A percentile compares a stretch with the other conserved stretches of the same genome.
These are phyloP conservation scores for Vollenhovia emeryi DNA, from an alignment of 1,140 invertebrate species.

Conservation along the genomic window DNA sequence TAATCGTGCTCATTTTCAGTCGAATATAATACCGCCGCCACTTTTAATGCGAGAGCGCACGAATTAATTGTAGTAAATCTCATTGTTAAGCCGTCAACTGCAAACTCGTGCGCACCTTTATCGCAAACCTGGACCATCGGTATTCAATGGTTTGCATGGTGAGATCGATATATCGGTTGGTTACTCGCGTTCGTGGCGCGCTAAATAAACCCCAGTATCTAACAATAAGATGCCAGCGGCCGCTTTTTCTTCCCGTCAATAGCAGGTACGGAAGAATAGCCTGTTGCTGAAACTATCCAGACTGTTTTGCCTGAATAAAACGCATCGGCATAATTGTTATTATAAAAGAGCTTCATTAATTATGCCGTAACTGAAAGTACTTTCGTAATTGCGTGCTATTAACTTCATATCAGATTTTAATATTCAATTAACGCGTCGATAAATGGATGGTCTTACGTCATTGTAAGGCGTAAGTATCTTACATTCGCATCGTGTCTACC, in stretches of 20 bases:
- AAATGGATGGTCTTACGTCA: conserved; percentile 4
- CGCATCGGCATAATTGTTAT: neutral
- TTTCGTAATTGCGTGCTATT: conserved; percentile 22
- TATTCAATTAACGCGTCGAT: conserved; percentile 23
- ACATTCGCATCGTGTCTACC: neutral
- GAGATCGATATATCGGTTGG: conserved; percentile 45
- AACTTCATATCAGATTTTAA: conserved; percentile 24
- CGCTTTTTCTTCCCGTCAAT: neutral
- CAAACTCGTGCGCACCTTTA: neutral
- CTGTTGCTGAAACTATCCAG: neutral
- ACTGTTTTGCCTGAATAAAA: neutral
- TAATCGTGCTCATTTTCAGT: too few species aligned
- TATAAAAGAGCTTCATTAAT: conserved; percentile 22
- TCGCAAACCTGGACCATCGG: neutral
- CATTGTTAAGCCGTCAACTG: neutral
- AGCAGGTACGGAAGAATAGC: neutral
- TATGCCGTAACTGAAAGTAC: neutral
- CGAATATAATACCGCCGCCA: neutral
- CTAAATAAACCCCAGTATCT: conserved; percentile 6
- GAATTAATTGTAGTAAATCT: conserved; percentile 26
- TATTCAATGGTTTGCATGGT: conserved; percentile 24
- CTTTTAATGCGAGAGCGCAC: neutral
- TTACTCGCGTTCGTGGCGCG: neutral
- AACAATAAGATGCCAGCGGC: neutral
- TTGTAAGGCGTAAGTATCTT: neutral